These are phyloP conservation scores for Clinocottus analis DNA, from an alignment of 2,113 vertebrate genomes.

Conservation along the genomic window DNA sequence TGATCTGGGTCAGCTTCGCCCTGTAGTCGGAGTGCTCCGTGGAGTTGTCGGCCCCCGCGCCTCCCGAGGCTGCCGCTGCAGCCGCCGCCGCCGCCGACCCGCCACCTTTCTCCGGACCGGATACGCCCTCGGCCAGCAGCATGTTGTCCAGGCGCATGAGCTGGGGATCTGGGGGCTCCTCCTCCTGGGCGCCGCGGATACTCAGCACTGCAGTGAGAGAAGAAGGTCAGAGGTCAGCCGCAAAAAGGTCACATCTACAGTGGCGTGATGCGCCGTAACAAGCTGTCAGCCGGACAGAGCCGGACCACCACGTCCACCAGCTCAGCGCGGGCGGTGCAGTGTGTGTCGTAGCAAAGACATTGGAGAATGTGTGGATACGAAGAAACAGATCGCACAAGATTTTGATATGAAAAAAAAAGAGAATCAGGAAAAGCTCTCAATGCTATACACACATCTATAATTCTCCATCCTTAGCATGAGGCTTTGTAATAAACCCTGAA, in stretches of 20 bases:
- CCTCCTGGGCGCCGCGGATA: conserved; percentile 96
- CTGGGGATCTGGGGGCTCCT: conserved; percentile 96
- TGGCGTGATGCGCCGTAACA: conserved; percentile 49
- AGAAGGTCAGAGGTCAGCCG: conserved; percentile 60
- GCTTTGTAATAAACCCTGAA: neutral
- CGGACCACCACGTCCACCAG: conserved; percentile 19
- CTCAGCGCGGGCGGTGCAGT: conserved; percentile 9
- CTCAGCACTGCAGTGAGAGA: conserved; percentile 90
- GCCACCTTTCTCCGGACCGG: conserved; percentile 94
- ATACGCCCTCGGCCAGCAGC: conserved; percentile 96
- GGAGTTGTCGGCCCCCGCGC: conserved; percentile 90
- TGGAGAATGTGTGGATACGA: neutral
- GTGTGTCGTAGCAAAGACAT: neutral
- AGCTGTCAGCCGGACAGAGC: conserved; percentile 48
- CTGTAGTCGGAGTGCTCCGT: conserved; percentile 97
- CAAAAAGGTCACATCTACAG: conserved; percentile 50
- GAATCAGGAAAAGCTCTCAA: neutral
- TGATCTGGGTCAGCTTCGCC: conserved; percentile 96
- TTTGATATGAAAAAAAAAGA: neutral
- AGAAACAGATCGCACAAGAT: conserved; percentile 5
- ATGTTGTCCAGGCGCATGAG: conserved; percentile 99
- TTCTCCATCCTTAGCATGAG: neutral
- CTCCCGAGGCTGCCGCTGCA: conserved; percentile 87
- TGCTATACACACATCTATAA: neutral
- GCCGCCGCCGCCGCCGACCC: conserved; percentile 90